These are phyloP conservation scores for Enteromius mattozi DNA, from an alignment of 2,797 vertebrate species.

Conservation along the genomic window DNA sequence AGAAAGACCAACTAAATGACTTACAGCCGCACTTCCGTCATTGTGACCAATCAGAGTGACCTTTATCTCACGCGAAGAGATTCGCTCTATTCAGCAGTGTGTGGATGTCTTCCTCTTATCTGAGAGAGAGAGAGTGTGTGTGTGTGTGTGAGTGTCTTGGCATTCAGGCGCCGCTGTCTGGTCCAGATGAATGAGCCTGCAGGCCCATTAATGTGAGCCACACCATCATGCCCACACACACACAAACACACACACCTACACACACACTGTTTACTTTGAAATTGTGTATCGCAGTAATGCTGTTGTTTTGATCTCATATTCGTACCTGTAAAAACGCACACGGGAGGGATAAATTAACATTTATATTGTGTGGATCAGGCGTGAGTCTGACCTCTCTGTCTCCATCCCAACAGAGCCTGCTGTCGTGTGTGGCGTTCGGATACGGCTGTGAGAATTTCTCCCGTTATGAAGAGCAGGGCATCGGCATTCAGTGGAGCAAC, in stretches of 20 bases:
- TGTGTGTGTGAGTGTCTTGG: slow-evolving; percentile 21
- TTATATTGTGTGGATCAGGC: slow-evolving; percentile 48
- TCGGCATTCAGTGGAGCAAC: slow-evolving; percentile 95
- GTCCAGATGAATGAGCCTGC: slow-evolving; percentile 32
- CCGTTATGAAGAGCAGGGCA: slow-evolving; percentile 91
- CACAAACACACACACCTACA: neutral
- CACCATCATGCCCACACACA: neutral
- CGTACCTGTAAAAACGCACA: slow-evolving; percentile 55
- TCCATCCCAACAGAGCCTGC: slow-evolving; percentile 81
- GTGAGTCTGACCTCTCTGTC: slow-evolving; percentile 33
- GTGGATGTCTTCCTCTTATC: slow-evolving; percentile 25
- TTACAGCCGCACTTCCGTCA: slow-evolving; percentile 74
- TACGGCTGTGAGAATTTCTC: slow-evolving; percentile 94
- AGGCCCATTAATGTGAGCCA: slow-evolving; percentile 25
- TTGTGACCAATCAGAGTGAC: slow-evolving; percentile 72
- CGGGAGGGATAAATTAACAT: slow-evolving; percentile 65
- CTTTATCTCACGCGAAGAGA: slow-evolving; percentile 67
- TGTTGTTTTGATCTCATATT: slow-evolving; percentile 70
- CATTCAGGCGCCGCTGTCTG: slow-evolving; percentile 31
- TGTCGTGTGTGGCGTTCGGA: slow-evolving; percentile 95
- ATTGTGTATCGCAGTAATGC: neutral
- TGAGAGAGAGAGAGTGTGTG: slow-evolving; percentile 18
- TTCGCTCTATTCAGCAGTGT: slow-evolving; percentile 38
- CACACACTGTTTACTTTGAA: slow-evolving; percentile 18
- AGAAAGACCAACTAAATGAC: slow-evolving; percentile 69